These are phyloP conservation scores for Frieseomelitta varia DNA, from an alignment of 1,140 invertebrate species.

Conservation along the genomic window DNA sequence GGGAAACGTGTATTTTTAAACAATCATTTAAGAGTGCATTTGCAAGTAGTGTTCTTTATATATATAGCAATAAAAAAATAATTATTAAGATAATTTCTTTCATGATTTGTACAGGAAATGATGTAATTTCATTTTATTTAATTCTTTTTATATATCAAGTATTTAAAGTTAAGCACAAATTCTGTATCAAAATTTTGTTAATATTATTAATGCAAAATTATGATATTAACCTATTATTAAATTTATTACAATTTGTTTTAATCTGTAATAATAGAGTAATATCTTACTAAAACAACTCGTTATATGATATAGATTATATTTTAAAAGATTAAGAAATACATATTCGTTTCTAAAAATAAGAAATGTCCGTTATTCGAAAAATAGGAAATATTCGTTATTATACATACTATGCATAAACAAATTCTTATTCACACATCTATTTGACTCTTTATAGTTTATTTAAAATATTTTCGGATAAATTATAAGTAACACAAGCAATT, in stretches of 20 bases:
- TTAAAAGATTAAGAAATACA: slow-evolving; percentile 48
- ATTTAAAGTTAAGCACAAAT: slow-evolving; percentile 40
- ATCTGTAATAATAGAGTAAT: slow-evolving; percentile 31
- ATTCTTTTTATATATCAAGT: slow-evolving; percentile 20
- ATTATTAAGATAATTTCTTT: slow-evolving; percentile 38
- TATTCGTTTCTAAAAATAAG: slow-evolving; percentile 46
- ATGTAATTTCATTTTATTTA: slow-evolving; percentile 29
- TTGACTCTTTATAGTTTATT: slow-evolving; percentile 40
- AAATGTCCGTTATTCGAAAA: slow-evolving; percentile 47
- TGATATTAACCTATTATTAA: slow-evolving; percentile 38
- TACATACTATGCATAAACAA: slow-evolving; percentile 46
- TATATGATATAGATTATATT: slow-evolving; percentile 36
- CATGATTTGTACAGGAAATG: slow-evolving; percentile 37
- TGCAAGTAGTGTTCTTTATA: slow-evolving; percentile 28
- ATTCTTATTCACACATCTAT: slow-evolving; percentile 46
- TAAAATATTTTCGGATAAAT: slow-evolving; percentile 44
- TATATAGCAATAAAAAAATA: slow-evolving; percentile 49
- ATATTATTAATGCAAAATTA: slow-evolving; percentile 36
- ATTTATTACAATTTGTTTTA: slow-evolving; percentile 35
- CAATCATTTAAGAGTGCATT: slow-evolving; percentile 22
- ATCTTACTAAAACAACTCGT: slow-evolving; percentile 32
- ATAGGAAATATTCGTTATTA: slow-evolving; percentile 46
- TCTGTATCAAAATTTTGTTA: slow-evolving; percentile 43
- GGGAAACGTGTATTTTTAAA: slow-evolving; percentile 20
- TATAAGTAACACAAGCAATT: slow-evolving; percentile 38